phyloP scores from a whole-genome alignment of 2,888 invertebrate species.

The Branchellion lobata region DNA sequence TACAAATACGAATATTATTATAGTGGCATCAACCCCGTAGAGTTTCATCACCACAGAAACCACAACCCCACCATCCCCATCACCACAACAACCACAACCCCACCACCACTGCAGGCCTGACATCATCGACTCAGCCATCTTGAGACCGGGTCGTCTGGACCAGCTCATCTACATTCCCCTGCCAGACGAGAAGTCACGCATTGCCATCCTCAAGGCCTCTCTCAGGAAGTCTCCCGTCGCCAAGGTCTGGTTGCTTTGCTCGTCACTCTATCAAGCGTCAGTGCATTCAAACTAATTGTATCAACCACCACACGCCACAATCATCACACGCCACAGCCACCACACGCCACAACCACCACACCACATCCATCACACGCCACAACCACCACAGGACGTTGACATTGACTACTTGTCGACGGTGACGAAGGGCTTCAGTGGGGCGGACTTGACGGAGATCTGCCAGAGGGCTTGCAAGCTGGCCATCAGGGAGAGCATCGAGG shows the following conservation, averaged over 20 bases:
- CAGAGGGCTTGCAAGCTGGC: conserved; percentile 98
- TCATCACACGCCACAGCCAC: too few species aligned
- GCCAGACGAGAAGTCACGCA: conserved; percentile 96
- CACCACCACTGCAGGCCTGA: conserved; percentile 67
- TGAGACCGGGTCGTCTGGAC: conserved; percentile 96
- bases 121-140: conserved; percentile 97
- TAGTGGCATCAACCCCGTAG: too few species aligned
- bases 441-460: conserved; percentile 98
- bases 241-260: conserved; percentile 65
- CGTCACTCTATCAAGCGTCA: too few species aligned
- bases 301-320: too few species aligned
- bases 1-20: too few species aligned
- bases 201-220: conserved; percentile 91
- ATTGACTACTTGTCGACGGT: conserved; percentile 69
- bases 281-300: too few species aligned
- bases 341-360: too few species aligned
- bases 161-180: conserved; percentile 99
- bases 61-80: too few species aligned
- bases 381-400: conserved; percentile 75
- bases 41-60: too few species aligned
- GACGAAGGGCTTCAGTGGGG: conserved; percentile 95
- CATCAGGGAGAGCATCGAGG: conserved; percentile 95
- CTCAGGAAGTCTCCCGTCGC: conserved; percentile 93
- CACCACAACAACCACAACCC: too few species aligned
- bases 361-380: too few species aligned